Conservation (phyloP, 1,140 invertebrate genomes). For the Drosophila malerkotliana region DNA sequence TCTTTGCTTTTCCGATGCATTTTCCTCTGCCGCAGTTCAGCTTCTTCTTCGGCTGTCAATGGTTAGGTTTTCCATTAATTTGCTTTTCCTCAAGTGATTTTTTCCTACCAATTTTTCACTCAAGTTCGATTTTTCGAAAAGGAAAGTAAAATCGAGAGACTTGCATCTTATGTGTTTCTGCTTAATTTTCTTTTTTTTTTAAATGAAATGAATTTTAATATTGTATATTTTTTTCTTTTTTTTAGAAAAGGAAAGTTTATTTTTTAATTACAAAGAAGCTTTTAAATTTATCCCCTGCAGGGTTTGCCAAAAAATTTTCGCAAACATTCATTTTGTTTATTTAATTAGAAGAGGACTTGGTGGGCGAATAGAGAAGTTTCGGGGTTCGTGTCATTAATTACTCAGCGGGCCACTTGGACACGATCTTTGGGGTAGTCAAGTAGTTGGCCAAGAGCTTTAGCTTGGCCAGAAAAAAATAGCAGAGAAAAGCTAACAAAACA, state of each 20-base stretch:
- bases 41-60: slow-evolving; percentile 28
- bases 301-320: slow-evolving; percentile 16
- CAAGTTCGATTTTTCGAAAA: slow-evolving; percentile 21
- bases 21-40: slow-evolving; percentile 2
- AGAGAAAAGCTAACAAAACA: not conserved
- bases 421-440: slow-evolving; percentile 43
- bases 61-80: slow-evolving; percentile 39
- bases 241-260: slow-evolving; percentile 30
- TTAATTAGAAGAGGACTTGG: slow-evolving; percentile 43
- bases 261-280: slow-evolving; percentile 34
- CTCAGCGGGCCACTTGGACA: slow-evolving; percentile 48
- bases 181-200: not conserved
- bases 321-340: slow-evolving; percentile 47
- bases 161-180: not conserved
- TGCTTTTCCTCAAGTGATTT: slow-evolving; percentile 47
- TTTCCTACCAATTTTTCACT: slow-evolving; percentile 13
- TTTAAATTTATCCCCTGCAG: slow-evolving; percentile 16
- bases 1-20: slow-evolving; percentile 9
- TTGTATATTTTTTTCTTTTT: not conserved
- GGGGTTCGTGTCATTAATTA: slow-evolving; percentile 47
- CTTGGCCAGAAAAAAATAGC: slow-evolving; percentile 3
- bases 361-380: slow-evolving; percentile 7
- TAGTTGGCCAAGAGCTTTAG: slow-evolving; percentile 33
- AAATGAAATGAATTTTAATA: no score
- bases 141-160: slow-evolving; percentile 20